Conservation (phyloP, 2,888 invertebrate genomes). For the Thereva unica region DNA sequence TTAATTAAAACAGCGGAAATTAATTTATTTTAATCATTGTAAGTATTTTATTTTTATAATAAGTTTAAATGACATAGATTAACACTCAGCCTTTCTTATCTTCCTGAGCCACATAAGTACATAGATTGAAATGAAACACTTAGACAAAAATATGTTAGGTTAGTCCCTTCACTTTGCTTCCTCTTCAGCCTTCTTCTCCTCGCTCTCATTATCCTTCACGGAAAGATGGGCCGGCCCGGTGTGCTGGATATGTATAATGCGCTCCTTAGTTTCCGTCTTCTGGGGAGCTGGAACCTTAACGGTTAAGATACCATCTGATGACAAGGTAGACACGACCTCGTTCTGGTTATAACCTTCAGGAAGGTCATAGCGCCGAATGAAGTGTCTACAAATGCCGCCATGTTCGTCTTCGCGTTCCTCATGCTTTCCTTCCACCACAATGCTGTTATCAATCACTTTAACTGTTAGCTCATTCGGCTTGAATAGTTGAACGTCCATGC, state of each 20-base stretch:
- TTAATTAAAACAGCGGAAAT: too few species aligned
- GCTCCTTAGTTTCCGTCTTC: constrained; percentile 55
- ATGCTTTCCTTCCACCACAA: constrained; percentile 75
- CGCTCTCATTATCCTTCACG: constrained; percentile 47
- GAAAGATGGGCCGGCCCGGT: constrained; percentile 63
- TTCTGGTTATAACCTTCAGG: constrained; percentile 78
- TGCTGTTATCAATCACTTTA: constrained; percentile 72
- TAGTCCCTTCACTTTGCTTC: too few species aligned
- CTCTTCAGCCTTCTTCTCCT: constrained; percentile 36
- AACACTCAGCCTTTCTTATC: too few species aligned
- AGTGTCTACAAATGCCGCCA: constrained; percentile 74
- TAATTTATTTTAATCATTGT: too few species aligned
- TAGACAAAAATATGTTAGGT: too few species aligned
- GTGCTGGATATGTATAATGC: constrained; percentile 65
- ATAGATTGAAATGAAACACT: too few species aligned
- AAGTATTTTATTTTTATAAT: too few species aligned
- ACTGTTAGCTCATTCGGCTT: constrained; percentile 76
- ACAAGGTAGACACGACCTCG: constrained; percentile 72
- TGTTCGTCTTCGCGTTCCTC: constrained; percentile 73
- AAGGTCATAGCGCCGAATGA: constrained; percentile 72
- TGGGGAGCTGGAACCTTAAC: constrained; percentile 62
- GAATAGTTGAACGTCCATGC: constrained; percentile 77
- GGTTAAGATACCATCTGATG: constrained; percentile 72
- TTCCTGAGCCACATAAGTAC: too few species aligned
- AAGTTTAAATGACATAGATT: too few species aligned